Base-by-base conservation (phyloP, 2,888 invertebrate species). In the Ophioninae sp. region DNA sequence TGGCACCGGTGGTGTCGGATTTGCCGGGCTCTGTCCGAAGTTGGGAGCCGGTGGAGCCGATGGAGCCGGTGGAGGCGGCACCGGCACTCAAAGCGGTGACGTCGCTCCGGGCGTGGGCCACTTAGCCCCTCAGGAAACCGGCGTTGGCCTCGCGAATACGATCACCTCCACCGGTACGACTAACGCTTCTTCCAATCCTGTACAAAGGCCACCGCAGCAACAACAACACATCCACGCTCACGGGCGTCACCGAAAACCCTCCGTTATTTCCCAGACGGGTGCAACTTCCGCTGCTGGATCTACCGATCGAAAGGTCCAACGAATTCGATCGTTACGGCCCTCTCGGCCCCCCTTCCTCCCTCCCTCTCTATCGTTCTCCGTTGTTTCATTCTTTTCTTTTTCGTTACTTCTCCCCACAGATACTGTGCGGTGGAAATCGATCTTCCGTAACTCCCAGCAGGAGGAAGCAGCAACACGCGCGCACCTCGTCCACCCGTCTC, bases 11-110 rank as follows among this genome's bases (percentile, higher is more conserved):
- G 90, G 90, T 85, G 89, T 88, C 81, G 90, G 91, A 83, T 89
- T 92, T 84, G 91, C 92, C 75, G 92, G 91, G 86, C 89, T 93
- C 88, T 92, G 93, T 88, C 90, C 92, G 61, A 91, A 92, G 88
- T 88, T 92, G 90, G 91, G 90, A 89, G 88, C 90, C 86, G 88
- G 90, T 89, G 89, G 91, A 87, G 90, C 90, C 84, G 85, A n/a
- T n/a, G 91, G 90, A 89, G 88, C 90, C 86, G 88, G 90, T 89
- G 89, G 91, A 87, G 90, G 91, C 84, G 85, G 86, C 84, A 87
- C 90, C 79, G 89, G 88, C 85, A 88, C 87, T 84, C 92, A 91
- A 87, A 89, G 91, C 83, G 89, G 91, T 81, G 89, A 90, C 85
- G 90, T 91, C 86, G 90, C 87, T 87, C 86, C 92, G 90, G 90